These are phyloP conservation scores for Laterallus jamaicensis DNA, from an alignment of 2,113 vertebrate genomes.

Conservation along the genomic window DNA sequence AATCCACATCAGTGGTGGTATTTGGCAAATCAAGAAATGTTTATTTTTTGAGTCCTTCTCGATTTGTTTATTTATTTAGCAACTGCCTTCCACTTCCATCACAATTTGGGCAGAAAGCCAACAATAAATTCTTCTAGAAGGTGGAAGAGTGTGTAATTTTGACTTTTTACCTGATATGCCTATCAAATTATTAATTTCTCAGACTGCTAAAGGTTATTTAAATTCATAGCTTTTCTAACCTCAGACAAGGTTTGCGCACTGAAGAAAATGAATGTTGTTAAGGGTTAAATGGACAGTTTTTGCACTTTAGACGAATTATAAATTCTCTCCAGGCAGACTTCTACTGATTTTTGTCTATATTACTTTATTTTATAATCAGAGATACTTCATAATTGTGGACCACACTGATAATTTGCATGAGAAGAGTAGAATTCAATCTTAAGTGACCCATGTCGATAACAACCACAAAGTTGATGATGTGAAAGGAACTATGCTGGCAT, in stretches of 20 bases:
- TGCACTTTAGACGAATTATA: conserved; percentile 58
- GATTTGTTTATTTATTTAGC: background rate
- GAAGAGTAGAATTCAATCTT: conserved; percentile 49
- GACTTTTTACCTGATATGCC: conserved; percentile 58
- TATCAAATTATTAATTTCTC: conserved; percentile 72
- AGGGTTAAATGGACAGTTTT: conserved; percentile 69
- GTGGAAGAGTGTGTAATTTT: background rate
- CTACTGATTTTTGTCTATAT: conserved; percentile 51
- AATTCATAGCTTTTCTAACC: conserved; percentile 72
- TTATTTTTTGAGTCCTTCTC: conserved; percentile 27
- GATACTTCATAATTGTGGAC: conserved; percentile 46
- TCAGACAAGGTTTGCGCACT: conserved; percentile 55
- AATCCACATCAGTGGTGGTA: background rate
- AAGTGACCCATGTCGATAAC: conserved; percentile 7
- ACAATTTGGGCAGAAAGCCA: conserved; percentile 37
- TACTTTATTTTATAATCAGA: conserved; percentile 64
- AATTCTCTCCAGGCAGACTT: conserved; percentile 47
- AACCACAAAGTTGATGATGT: background rate
- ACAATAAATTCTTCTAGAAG: conserved; percentile 26
- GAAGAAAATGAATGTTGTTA: conserved; percentile 65
- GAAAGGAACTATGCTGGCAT: background rate
- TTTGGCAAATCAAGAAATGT: conserved; percentile 26
- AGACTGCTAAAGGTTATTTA: conserved; percentile 66
- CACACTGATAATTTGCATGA: conserved; percentile 46
- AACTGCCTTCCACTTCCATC: background rate